Conservation (phyloP, 1,140 invertebrate genomes). For the Hetaerina americana region DNA sequence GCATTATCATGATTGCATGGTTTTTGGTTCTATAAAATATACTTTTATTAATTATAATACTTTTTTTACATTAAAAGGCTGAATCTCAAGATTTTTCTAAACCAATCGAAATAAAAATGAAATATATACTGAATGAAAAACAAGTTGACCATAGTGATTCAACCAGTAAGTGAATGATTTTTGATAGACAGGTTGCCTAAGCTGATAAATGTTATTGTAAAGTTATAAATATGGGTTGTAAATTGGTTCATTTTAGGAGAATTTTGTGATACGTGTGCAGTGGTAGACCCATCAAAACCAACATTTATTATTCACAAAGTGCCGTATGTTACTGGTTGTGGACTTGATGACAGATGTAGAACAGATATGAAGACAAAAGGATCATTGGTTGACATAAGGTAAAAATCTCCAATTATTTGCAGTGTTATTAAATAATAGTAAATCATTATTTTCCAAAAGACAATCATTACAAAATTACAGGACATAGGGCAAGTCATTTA, state of each 20-base stretch:
- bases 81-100: too few species aligned
- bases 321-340: slow-evolving; percentile 12
- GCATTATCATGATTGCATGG: too few species aligned
- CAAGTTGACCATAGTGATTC: too few species aligned
- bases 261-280: slow-evolving; percentile 4
- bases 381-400: slow-evolving; percentile 14
- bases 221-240: too few species aligned
- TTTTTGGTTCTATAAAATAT: too few species aligned
- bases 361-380: slow-evolving; percentile 12
- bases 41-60: too few species aligned
- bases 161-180: too few species aligned
- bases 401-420: slow-evolving; percentile 6
- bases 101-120: too few species aligned
- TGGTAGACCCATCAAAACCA: slow-evolving; percentile 4
- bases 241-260: slow-evolving; percentile 9
- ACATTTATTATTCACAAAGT: slow-evolving; percentile 1
- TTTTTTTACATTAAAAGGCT: too few species aligned
- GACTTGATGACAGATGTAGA: slow-evolving; percentile 13
- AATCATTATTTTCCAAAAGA: not conserved
- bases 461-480: not conserved
- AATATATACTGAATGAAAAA: too few species aligned
- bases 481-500: not conserved
- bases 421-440: not conserved
- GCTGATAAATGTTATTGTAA: too few species aligned
- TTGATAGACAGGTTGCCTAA: too few species aligned